These are phyloP conservation scores for Molothrus ater DNA, from an alignment of 2,797 vertebrate genomes.

Conservation along the genomic window DNA sequence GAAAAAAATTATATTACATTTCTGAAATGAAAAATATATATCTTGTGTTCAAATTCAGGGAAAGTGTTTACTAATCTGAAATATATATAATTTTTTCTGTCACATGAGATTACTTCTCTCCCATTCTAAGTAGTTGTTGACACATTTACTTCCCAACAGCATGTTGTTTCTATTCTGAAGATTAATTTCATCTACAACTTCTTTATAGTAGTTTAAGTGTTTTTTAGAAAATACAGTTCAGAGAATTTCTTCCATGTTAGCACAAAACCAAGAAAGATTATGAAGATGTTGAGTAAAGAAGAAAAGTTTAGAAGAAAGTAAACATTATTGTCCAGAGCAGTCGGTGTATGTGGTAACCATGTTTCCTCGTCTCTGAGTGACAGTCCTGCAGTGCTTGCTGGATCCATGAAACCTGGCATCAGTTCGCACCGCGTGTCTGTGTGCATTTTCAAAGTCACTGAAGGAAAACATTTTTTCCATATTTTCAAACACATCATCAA, in stretches of 20 bases:
- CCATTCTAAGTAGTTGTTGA: not conserved
- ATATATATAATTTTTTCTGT: not conserved
- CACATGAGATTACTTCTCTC: not conserved
- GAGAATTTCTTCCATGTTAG: conserved; percentile 53
- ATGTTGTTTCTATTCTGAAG: conserved; percentile 44
- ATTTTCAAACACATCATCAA: conserved; percentile 91
- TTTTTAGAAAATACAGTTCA: conserved; percentile 60
- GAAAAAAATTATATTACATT: conserved; percentile 13
- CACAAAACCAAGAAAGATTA: conserved; percentile 15
- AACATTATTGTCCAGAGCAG: conserved; percentile 83
- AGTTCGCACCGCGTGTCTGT: conserved; percentile 78
- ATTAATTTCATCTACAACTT: conserved; percentile 59
- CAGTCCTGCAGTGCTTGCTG: conserved; percentile 93
- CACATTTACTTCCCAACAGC: conserved; percentile 3
- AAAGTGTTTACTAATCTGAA: not conserved
- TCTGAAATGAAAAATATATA: conserved; percentile 29
- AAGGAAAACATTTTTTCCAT: conserved; percentile 96
- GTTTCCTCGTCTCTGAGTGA: conserved; percentile 94
- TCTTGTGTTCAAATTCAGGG: not conserved
- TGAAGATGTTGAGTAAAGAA: not conserved
- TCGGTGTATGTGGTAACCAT: conserved; percentile 98
- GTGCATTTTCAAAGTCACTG: conserved; percentile 78
- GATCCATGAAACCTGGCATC: conserved; percentile 85
- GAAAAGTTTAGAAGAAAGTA: not conserved
- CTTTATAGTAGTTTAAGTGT: conserved; percentile 51